Conservation (phyloP, 2,888 invertebrate genomes). For the Megalurothrips usitatus region DNA sequence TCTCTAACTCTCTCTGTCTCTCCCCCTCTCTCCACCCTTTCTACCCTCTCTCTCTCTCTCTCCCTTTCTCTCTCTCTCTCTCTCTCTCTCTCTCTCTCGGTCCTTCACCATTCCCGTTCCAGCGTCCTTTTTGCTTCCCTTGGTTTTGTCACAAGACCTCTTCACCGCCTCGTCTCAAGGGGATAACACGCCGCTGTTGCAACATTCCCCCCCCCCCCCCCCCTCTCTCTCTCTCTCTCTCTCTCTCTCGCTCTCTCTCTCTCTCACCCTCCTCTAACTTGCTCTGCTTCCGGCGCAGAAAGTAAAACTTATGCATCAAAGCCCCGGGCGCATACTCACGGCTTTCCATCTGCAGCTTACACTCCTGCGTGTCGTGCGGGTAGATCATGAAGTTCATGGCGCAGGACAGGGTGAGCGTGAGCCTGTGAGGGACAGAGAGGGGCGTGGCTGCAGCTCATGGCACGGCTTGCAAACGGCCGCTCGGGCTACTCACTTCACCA, state of each 20-base stretch:
- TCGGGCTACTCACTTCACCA: constrained; percentile 65
- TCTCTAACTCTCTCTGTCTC: not conserved
- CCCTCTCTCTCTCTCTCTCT: not conserved
- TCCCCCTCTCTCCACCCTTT: no score
- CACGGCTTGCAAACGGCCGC: not conserved
- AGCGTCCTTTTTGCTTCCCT: not conserved
- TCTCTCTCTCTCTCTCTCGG: no score
- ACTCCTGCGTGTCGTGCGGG: constrained; percentile 91
- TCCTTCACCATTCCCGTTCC: not conserved
- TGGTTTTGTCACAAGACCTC: constrained; percentile 19
- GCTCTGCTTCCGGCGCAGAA: no score
- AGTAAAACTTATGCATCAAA: not conserved
- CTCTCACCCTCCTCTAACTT: no score
- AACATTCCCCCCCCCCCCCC: not conserved
- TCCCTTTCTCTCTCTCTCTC: not conserved
- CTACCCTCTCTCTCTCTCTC: not conserved
- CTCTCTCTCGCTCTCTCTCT: no score
- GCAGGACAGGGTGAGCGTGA: constrained; percentile 82
- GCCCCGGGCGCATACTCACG: constrained; percentile 58
- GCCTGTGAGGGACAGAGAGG: constrained; percentile 46
- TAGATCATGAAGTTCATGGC: constrained; percentile 94
- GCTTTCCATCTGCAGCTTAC: constrained; percentile 91
- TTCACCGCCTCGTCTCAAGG: constrained; percentile 3
- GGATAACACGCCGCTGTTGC: not conserved
- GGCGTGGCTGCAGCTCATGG: not conserved